Conservation (phyloP, 2,113 vertebrate genomes). For the Elachura formosa region DNA sequence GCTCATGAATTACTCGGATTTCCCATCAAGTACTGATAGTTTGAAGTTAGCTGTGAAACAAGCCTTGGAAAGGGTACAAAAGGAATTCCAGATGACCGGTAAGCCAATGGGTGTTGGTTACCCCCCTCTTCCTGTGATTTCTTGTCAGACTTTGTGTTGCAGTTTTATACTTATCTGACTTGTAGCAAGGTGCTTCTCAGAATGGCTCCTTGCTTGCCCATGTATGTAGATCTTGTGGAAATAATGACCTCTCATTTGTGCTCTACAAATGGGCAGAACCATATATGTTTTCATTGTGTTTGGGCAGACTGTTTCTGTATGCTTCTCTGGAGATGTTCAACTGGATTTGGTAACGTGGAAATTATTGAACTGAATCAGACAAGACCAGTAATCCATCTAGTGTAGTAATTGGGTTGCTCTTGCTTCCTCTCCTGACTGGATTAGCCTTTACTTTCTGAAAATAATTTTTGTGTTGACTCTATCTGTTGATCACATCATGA, state of each 20-base stretch:
- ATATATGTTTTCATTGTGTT: neutral
- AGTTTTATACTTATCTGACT: neutral
- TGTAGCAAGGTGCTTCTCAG: neutral
- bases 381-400: neutral
- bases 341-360: neutral
- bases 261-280: neutral
- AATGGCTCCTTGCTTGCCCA: neutral
- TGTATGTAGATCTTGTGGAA: neutral
- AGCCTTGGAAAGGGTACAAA: conserved; percentile 64
- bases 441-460: neutral
- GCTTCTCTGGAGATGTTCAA: neutral
- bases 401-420: neutral
- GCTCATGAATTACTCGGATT: conserved; percentile 80
- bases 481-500: neutral
- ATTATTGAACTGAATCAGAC: neutral
- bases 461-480: neutral
- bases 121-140: conserved; percentile 25
- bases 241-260: neutral
- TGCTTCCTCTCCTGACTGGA: neutral
- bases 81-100: conserved; percentile 60
- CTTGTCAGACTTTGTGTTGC: neutral
- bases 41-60: conserved; percentile 66
- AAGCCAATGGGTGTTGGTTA: neutral
- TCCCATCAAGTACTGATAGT: conserved; percentile 56
- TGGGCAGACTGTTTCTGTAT: neutral